Conservation (phyloP, 1,140 invertebrate species). For the Leptinotarsa texana region DNA sequence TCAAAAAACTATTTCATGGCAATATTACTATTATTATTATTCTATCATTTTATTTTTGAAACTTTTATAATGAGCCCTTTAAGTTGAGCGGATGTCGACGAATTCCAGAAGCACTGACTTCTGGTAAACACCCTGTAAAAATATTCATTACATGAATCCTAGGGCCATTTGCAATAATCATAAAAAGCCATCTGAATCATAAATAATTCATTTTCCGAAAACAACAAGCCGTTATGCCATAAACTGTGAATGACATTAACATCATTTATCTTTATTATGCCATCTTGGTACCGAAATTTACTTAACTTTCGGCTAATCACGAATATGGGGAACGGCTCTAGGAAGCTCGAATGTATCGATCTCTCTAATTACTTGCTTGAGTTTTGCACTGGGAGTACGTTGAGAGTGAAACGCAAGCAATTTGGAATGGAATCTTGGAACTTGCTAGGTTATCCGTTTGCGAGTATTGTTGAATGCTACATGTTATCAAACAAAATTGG, state of each 20-base stretch:
- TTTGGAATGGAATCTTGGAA: background rate
- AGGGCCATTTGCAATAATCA: background rate
- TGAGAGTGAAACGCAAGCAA: background rate
- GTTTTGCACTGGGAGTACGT: background rate
- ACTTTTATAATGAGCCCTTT: no score
- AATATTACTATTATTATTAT: no score
- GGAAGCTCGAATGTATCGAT: conserved; percentile 16
- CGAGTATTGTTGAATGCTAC: background rate
- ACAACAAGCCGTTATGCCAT: conserved; percentile 18
- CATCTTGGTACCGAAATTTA: conserved; percentile 21
- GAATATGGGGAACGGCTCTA: conserved; percentile 18
- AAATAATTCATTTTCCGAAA: conserved; percentile 17
- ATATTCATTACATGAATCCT: background rate
- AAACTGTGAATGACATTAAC: conserved; percentile 26
- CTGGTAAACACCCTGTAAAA: background rate
- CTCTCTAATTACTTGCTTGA: conserved; percentile 20
- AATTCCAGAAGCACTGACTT: background rate
- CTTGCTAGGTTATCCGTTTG: background rate
- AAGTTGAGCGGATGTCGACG: no score
- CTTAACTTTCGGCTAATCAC: conserved; percentile 25
- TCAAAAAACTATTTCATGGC: no score
- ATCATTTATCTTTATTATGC: conserved; percentile 27
- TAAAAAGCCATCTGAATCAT: background rate
- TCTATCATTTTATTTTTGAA: no score
- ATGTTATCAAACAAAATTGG: no score